Evolutionary conservation across 2,113 vertebrate species (phyloP).

Genomic region (Istiophorus platypterus): DNA sequence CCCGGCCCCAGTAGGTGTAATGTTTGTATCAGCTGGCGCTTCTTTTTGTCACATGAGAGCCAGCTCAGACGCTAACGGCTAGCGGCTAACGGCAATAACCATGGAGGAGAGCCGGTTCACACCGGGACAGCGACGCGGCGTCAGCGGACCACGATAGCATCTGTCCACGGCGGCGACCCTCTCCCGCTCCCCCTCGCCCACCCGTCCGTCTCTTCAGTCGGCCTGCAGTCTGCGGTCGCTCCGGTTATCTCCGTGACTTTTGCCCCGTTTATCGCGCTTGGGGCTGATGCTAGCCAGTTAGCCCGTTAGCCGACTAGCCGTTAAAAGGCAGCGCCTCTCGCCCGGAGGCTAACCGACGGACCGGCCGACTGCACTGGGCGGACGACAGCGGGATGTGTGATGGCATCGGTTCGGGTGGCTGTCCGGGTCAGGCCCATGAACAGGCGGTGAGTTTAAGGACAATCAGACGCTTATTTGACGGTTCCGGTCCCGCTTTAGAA

Average conservation of each 20-base stretch:
- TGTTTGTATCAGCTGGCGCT: conserved; percentile 51
- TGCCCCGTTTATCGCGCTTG: neutral
- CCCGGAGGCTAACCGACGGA: neutral
- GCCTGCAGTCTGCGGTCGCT: fast-evolving
- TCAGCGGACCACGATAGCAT: conserved; percentile 15
- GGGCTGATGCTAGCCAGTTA: conserved; percentile 24
- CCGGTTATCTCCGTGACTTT: conserved; percentile 43
- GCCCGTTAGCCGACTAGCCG: conserved; percentile 22
- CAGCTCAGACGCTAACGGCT: conserved; percentile 44
- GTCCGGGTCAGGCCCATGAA: conserved; percentile 95
- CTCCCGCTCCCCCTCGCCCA: too few relatives aligned
- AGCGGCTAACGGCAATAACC: neutral
- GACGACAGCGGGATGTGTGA: conserved; percentile 79
- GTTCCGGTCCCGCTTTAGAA: neutral
- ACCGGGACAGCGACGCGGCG: neutral
- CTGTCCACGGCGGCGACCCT: neutral
- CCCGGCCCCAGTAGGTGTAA: conserved; percentile 14
- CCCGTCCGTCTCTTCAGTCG: neutral
- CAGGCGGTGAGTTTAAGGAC: conserved; percentile 87
- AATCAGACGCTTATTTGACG: neutral
- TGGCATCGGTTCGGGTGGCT: conserved; percentile 97
- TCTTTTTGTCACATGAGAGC: neutral
- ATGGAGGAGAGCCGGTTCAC: conserved; percentile 12
- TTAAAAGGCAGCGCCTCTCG: neutral
- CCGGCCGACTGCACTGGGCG: neutral